Evolutionary conservation across 2,113 vertebrate genomes (phyloP).

Genomic region (Ornithorhynchus anatinus): DNA sequence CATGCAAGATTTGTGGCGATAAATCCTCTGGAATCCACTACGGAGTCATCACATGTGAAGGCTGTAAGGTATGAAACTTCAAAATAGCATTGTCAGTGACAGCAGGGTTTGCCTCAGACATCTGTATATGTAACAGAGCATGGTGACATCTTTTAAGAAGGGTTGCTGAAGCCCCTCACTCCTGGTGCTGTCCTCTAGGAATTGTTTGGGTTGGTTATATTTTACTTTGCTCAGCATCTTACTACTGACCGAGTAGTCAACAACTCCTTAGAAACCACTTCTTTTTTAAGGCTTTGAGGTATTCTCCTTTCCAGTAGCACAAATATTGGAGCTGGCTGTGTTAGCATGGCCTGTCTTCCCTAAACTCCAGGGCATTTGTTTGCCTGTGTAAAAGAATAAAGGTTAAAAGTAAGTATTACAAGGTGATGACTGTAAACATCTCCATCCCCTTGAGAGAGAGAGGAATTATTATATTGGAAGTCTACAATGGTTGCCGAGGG

Average conservation of each 20-base stretch:
- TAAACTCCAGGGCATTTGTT: conserved; percentile 21
- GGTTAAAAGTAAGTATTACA: conserved; percentile 3
- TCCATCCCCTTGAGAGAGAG: conserved; percentile 8
- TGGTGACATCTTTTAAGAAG: not conserved
- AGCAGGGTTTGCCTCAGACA: conserved; percentile 15
- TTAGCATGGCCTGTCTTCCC: conserved; percentile 1
- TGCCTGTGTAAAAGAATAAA: not conserved
- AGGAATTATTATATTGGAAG: too few species aligned
- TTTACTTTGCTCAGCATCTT: not conserved
- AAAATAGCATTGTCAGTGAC: not conserved
- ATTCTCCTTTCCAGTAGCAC: not conserved
- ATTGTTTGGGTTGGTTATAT: not conserved
- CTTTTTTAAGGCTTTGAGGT: conserved; percentile 35
- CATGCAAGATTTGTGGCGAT: conserved; percentile 99
- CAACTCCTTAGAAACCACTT: conserved; percentile 13
- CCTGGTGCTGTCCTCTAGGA: not conserved
- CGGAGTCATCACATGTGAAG: conserved; percentile 98
- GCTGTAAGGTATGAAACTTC: conserved; percentile 90
- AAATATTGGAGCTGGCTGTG: conserved; percentile 12
- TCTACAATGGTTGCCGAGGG: not conserved
- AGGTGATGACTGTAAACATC: not conserved
- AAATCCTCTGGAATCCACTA: conserved; percentile 99
- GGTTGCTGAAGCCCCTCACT: not conserved
- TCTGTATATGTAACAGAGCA: not conserved
- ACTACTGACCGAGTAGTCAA: not conserved